Percentiles rank a stretch among this genome's conserved stretches.
Conservation (phyloP, 37 sponge, comb jelly and placozoan genomes). For the Oopsacas minuta region DNA sequence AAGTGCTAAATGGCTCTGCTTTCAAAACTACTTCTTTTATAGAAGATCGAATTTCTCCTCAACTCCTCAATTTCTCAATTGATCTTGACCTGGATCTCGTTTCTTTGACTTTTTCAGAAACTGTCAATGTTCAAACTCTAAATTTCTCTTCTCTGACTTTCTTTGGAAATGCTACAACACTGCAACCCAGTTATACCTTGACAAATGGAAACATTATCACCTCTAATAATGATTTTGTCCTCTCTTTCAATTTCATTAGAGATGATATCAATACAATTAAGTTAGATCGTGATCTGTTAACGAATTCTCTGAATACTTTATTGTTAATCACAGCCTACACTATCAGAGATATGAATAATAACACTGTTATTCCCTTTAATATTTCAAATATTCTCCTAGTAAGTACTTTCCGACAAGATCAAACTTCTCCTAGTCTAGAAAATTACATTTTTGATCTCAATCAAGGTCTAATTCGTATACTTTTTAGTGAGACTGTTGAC, state of each 20-base stretch:
- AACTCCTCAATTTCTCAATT: slow-evolving; percentile 13
- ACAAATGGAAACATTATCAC: slow-evolving; percentile 21
- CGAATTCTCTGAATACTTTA: slow-evolving; percentile 23
- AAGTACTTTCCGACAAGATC: slow-evolving; percentile 47
- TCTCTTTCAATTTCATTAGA: slow-evolving; percentile 33
- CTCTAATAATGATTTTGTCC: slow-evolving; percentile 34
- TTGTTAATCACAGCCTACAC: slow-evolving; percentile 31
- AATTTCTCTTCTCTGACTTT: not conserved
- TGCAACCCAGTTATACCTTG: slow-evolving; percentile 29
- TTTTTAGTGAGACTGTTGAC: not conserved
- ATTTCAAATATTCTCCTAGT: slow-evolving; percentile 19
- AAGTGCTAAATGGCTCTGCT: not conserved
- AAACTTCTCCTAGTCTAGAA: slow-evolving; percentile 35
- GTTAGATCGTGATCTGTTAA: slow-evolving; percentile 35
- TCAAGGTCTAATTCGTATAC: not conserved
- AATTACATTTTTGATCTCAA: slow-evolving; percentile 19
- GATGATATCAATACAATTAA: slow-evolving; percentile 62
- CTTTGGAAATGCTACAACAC: slow-evolving; percentile 17
- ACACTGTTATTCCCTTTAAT: slow-evolving; percentile 28
- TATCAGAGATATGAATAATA: slow-evolving; percentile 64
- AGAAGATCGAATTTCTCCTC: slow-evolving; percentile 10
- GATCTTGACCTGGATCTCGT: slow-evolving; percentile 1
- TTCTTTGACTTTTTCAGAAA: slow-evolving; percentile 21
- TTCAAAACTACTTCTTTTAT: not conserved
- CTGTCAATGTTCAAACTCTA: not conserved